Percentiles rank a stretch among this genome's conserved stretches.
phyloP scores from a whole-genome alignment of 2,113 vertebrate genomes.

The Herpailurus yagouaroundi region DNA sequence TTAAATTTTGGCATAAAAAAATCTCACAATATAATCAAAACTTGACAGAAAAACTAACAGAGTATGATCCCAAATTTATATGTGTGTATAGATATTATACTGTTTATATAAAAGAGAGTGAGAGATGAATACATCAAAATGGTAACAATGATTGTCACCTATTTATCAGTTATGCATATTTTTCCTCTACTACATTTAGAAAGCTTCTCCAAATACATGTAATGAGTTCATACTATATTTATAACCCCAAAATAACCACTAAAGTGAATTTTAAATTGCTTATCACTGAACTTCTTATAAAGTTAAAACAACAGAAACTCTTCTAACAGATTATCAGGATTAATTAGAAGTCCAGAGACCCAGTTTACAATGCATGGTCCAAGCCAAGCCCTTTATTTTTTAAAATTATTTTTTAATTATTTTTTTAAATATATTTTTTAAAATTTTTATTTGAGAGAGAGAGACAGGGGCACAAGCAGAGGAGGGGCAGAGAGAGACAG shows the following conservation, averaged over 20 bases:
- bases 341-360: neutral
- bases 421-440: no score
- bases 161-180: neutral
- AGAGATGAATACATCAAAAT: neutral
- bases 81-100: neutral
- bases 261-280: conserved; percentile 5
- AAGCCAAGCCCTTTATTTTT: neutral
- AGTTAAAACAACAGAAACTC: neutral
- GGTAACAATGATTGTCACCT: neutral
- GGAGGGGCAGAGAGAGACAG: no score
- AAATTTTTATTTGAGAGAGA: no score
- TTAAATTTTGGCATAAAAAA: neutral
- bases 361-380: neutral
- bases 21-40: conserved; percentile 1
- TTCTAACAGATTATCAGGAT: neutral
- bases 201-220: neutral
- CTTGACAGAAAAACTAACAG: neutral
- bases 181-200: neutral
- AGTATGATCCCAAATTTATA: neutral
- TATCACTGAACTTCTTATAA: neutral
- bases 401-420: no score
- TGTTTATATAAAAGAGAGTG: neutral
- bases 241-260: neutral
- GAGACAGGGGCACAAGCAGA: no score
- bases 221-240: neutral